phyloP scores from a whole-genome alignment of 30 jellyfish, hydroid and myxozoan species.

The Hydractinia symbiolongicarpus region DNA sequence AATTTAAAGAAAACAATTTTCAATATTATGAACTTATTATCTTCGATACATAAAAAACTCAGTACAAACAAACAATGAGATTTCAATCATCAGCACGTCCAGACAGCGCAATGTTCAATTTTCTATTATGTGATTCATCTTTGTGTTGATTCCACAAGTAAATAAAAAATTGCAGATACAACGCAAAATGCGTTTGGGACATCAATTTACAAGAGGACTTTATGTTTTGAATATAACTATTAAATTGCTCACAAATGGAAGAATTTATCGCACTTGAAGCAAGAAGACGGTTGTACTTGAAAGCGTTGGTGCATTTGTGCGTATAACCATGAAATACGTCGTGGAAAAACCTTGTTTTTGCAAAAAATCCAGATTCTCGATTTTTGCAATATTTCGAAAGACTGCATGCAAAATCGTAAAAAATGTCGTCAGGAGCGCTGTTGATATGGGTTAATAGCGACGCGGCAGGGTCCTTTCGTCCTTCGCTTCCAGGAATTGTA shows the following conservation, averaged over 20 bases:
- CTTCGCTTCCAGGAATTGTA: constrained; percentile 9
- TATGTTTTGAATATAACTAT: constrained; percentile 18
- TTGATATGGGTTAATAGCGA: constrained; percentile 1
- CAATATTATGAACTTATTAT: no score
- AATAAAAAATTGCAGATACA: not conserved
- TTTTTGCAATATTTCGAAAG: not conserved
- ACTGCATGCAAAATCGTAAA: constrained; percentile 22
- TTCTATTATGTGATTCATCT: not conserved
- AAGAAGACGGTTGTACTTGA: constrained; percentile 4
- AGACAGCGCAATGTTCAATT: no score
- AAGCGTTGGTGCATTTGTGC: constrained; percentile 18
- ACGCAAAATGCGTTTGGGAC: no score
- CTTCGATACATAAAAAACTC: no score
- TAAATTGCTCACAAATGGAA: constrained; percentile 26
- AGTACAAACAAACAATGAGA: no score
- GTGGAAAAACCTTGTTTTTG: constrained; percentile 5
- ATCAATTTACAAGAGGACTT: constrained; percentile 4
- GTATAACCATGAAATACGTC: constrained; percentile 18
- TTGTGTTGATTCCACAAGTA: not conserved
- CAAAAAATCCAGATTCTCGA: constrained; percentile 15
- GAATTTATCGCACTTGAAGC: constrained; percentile 6
- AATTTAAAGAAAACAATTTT: no score
- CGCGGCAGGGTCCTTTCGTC: constrained; percentile 16
- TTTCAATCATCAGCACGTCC: no score
- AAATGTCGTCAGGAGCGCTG: not conserved